phyloP scores from a whole-genome alignment of 2,797 vertebrate species.

The Oreochromis grahami region DNA sequence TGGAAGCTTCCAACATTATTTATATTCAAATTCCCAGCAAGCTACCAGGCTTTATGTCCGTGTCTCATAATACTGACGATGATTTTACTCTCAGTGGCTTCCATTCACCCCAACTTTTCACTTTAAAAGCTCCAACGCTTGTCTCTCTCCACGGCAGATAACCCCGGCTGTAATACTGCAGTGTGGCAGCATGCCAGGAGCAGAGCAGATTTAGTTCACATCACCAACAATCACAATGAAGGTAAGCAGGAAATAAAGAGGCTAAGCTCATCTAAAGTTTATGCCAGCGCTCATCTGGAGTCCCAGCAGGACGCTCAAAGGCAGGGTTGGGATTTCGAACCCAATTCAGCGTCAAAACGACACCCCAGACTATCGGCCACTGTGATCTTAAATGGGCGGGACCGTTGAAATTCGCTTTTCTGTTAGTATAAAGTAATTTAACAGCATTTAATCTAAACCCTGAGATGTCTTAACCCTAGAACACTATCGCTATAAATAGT shows the following conservation, averaged over 20 bases:
- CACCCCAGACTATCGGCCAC: background rate
- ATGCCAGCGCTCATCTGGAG: slow-evolving; percentile 11
- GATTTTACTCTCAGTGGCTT: background rate
- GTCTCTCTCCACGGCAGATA: slow-evolving; percentile 53
- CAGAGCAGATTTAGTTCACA: slow-evolving; percentile 76
- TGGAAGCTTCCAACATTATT: background rate
- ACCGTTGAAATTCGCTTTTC: background rate
- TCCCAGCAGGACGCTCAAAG: background rate
- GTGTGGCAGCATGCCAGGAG: slow-evolving; percentile 77
- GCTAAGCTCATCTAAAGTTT: slow-evolving; percentile 43
- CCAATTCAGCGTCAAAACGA: background rate
- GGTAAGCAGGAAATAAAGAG: slow-evolving; percentile 76
- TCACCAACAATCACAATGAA: slow-evolving; percentile 82
- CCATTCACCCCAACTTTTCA: background rate
- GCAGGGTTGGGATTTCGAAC: background rate
- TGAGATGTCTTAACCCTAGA: background rate
- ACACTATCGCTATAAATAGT: too few relatives aligned
- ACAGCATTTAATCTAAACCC: background rate
- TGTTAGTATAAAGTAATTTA: background rate
- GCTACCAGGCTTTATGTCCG: background rate
- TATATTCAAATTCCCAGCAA: background rate
- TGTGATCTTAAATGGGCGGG: background rate
- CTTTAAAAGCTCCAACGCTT: slow-evolving; percentile 19
- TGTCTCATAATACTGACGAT: background rate
- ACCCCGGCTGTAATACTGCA: slow-evolving; percentile 49